Percentiles rank a stretch among this genome's conserved stretches.
These are phyloP conservation scores for Drosophila aff. DNA, from an alignment of 1,140 invertebrate species.

Conservation along the genomic window DNA sequence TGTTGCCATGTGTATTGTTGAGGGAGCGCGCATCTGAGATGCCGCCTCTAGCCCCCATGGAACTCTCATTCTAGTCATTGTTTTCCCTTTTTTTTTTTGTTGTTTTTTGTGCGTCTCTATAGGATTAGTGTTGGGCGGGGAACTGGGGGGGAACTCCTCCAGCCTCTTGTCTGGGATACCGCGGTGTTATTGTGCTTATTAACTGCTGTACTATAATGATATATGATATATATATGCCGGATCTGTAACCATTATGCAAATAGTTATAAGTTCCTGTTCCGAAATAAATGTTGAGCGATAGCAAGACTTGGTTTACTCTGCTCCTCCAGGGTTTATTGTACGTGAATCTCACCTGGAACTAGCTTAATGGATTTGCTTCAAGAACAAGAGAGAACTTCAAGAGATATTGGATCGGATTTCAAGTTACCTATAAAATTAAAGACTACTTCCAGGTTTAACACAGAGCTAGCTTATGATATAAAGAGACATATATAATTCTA, in stretches of 20 bases:
- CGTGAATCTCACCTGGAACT: background rate
- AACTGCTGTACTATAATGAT: conserved; percentile 43
- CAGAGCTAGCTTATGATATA: background rate
- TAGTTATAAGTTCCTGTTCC: conserved; percentile 79
- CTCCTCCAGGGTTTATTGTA: background rate
- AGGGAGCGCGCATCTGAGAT: conserved; percentile 6
- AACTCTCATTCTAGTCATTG: conserved; percentile 23
- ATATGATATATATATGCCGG: conserved; percentile 17
- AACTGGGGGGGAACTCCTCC: conserved; percentile 1
- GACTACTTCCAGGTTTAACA: too few species aligned
- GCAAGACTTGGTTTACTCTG: background rate
- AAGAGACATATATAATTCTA: background rate
- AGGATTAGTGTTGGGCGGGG: conserved; percentile 22
- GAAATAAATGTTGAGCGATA: conserved; percentile 77
- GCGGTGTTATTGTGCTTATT: conserved; percentile 31
- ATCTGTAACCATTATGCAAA: conserved; percentile 60
- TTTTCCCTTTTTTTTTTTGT: background rate
- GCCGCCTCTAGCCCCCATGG: background rate
- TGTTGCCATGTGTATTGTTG: conserved; percentile 10
- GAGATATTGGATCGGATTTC: background rate
- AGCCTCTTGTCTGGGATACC: conserved; percentile 17
- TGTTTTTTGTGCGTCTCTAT: conserved; percentile 11
- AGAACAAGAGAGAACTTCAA: too few species aligned
- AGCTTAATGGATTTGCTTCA: background rate
- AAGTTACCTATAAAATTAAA: background rate